Percentiles rank a stretch among this genome's conserved stretches.
Conservation (phyloP, 2,797 vertebrate species). For the Arnoldichthys spilopterus region DNA sequence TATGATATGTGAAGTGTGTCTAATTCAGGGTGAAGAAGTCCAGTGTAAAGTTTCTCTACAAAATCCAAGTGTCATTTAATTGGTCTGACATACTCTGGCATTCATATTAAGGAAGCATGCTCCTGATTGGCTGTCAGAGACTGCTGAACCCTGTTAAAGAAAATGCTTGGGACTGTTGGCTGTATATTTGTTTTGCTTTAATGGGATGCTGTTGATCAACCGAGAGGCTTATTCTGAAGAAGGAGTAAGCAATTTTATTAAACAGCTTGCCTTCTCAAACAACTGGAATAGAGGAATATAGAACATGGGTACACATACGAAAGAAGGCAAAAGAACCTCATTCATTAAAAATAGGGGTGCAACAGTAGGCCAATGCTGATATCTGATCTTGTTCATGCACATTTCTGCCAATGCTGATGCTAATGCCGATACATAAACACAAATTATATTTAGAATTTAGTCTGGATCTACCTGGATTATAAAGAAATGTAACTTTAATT, state of each 20-base stretch:
- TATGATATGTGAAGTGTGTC: background rate
- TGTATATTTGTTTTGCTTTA: conserved; percentile 26
- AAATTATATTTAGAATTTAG: no score
- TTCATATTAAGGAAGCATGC: conserved; percentile 12
- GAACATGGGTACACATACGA: conserved; percentile 1
- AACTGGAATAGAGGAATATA: conserved; percentile 2
- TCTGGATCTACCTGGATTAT: no score
- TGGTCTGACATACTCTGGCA: conserved; percentile 15
- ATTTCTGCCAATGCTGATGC: no score
- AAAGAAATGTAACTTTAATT: no score
- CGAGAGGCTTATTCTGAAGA: conserved; percentile 20
- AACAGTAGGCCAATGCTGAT: no score
- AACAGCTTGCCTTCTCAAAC: conserved; percentile 12
- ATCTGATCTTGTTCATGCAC: no score
- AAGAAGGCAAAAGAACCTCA: conserved; percentile 6
- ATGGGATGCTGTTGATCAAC: conserved; percentile 30
- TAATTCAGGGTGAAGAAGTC: background rate
- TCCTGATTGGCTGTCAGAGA: conserved; percentile 25
- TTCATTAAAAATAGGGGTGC: conserved; percentile 11
- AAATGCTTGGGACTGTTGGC: conserved; percentile 15
- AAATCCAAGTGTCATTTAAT: conserved; percentile 10
- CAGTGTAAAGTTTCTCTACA: conserved; percentile 6
- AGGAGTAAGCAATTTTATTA: background rate
- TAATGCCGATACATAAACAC: no score
- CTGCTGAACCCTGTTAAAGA: conserved; percentile 31